Evolutionary conservation across 1,140 invertebrate genomes (phyloP), one percentile per base, ranked within the genome.

Genomic region (Rhyzopertha dominica): DNA sequence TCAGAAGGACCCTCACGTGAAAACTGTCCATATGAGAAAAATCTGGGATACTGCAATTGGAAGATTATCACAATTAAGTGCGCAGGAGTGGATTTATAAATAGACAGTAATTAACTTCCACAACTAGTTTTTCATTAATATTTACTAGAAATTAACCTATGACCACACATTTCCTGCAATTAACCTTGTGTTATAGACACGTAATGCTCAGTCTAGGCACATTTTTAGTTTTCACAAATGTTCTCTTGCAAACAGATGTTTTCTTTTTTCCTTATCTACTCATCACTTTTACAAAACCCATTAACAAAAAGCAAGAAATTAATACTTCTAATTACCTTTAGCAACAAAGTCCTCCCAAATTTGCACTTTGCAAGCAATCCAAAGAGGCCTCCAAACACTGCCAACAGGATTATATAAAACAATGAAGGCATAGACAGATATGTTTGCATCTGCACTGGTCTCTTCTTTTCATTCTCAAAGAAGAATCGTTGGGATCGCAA

Each of bases 401-500:
- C 58, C 0, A 78, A 51, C 0, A 71, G 29, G 0, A 85, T 16
- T 0, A 76, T 53, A 17, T 54, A 10, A 1, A 75, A 43, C 1
- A 79, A 32, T n/a, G 71, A 71, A 20, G 40, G 54, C n/a, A 79
- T 63, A 2, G 67, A 70, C 2, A 84, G 30, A 59, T 87, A 88
- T 1, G 77, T 74, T 31, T 76, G 71, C 58, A 82, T 68, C 62
- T 85, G 85, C 2, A 78, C 73, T 1, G 91, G 90, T 13, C 83
- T 74, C 50, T 80, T 73, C 36, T 84, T 76, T 7, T 84, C 74
- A 3, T 73, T 67, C 18, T 84, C 75, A 56, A 80, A 84, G 2
- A 85, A 75, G 60, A 78, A 80, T 30, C 83, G 74, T 54, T 94
- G 88, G 1, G 87, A 81, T 16, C 90, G 74, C 38, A 78, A 61